Conservation (phyloP, 2,113 vertebrate species). For the Myocastor coypus region DNA sequence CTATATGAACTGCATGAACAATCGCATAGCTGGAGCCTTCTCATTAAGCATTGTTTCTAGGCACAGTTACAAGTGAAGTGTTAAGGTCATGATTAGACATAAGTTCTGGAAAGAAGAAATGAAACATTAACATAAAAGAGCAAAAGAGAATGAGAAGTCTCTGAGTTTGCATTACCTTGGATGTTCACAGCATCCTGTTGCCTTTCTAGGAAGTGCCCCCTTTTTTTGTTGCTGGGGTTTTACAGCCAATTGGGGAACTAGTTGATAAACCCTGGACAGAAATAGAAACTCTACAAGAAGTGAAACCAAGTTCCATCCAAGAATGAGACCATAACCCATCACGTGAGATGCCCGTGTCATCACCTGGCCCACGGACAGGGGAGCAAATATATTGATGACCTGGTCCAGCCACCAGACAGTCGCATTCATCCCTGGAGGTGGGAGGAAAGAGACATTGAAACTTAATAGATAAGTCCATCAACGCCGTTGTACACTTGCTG, state of each 20-base stretch:
- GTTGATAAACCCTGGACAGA: slow-evolving; percentile 88
- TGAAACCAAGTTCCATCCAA: slow-evolving; percentile 90
- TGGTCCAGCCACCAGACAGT: slow-evolving; percentile 88
- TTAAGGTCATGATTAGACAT: slow-evolving; percentile 43
- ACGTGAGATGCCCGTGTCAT: slow-evolving; percentile 88
- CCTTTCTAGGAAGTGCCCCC: slow-evolving; percentile 80
- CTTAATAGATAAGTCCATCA: background rate
- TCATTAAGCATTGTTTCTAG: slow-evolving; percentile 25
- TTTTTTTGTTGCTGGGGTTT: slow-evolving; percentile 82
- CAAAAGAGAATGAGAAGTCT: background rate
- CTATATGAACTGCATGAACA: background rate
- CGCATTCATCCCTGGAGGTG: slow-evolving; percentile 87
- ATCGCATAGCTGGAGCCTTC: background rate
- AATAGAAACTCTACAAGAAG: slow-evolving; percentile 89
- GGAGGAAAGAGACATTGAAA: background rate
- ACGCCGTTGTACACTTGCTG: background rate
- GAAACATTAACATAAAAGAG: background rate
- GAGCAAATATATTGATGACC: slow-evolving; percentile 88
- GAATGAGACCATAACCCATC: slow-evolving; percentile 90
- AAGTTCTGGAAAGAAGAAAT: slow-evolving; percentile 49
- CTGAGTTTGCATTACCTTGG: slow-evolving; percentile 77
- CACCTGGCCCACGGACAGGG: slow-evolving; percentile 88
- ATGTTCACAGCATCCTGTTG: slow-evolving; percentile 79
- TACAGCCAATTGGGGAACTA: slow-evolving; percentile 88
- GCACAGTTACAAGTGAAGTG: background rate